Evolutionary conservation across 2,113 vertebrate genomes (phyloP).

Genomic region (Syngnathoides biaculeatus): DNA sequence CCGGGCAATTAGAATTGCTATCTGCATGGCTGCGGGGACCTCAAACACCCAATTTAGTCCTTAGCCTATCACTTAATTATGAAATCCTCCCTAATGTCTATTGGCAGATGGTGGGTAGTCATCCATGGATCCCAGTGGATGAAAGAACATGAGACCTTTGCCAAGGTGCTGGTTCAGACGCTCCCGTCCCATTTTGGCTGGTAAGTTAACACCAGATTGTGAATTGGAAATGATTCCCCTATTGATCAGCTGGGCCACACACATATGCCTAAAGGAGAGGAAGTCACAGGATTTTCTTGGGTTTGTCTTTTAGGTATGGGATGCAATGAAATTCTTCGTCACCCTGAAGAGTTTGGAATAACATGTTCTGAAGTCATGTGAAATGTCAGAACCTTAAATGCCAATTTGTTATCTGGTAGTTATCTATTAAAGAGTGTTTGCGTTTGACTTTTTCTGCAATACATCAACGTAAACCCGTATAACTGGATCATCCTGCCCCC

Average conservation of each 20-base stretch:
- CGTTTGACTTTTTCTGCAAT: too few species aligned
- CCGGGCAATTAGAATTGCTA: slow-evolving; percentile 83
- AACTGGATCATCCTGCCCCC: too few species aligned
- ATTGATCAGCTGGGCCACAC: slow-evolving; percentile 50
- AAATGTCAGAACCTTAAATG: too few species aligned
- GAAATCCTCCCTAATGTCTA: slow-evolving; percentile 80
- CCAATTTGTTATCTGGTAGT: too few species aligned
- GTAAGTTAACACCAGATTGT: slow-evolving; percentile 73
- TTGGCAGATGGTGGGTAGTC: slow-evolving; percentile 72
- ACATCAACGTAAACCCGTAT: too few species aligned
- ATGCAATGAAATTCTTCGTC: slow-evolving; percentile 4
- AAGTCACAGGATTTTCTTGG: slow-evolving; percentile 17
- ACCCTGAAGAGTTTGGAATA: neutral
- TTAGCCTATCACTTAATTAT: slow-evolving; percentile 83
- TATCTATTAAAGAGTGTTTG: too few species aligned
- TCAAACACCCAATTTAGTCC: slow-evolving; percentile 83
- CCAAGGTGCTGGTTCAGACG: slow-evolving; percentile 70
- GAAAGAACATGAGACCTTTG: slow-evolving; percentile 75
- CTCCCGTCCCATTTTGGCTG: slow-evolving; percentile 45
- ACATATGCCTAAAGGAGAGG: slow-evolving; percentile 10
- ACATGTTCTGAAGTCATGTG: too few species aligned
- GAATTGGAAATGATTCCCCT: slow-evolving; percentile 54
- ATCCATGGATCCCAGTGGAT: slow-evolving; percentile 57
- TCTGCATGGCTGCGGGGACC: slow-evolving; percentile 78
- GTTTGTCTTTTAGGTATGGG: neutral